A percentile compares a stretch with the other conserved stretches of the same genome.
Conservation (phyloP, 2,113 vertebrate genomes). For the Grallaria varia region DNA sequence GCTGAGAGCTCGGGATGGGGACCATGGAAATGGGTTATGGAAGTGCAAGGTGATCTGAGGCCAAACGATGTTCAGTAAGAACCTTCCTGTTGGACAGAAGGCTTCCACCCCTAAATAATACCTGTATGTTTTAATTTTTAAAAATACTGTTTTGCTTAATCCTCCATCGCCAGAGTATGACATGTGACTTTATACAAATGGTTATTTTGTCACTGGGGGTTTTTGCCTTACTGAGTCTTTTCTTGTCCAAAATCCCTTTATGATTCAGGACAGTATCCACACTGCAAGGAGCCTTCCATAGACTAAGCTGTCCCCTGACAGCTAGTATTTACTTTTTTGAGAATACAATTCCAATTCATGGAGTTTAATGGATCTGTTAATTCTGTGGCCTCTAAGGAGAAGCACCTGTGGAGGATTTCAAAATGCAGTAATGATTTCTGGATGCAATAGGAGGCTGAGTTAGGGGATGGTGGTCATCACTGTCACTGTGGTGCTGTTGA, state of each 20-base stretch:
- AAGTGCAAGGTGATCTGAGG: not conserved
- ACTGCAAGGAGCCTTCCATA: not conserved
- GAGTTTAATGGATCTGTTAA: not conserved
- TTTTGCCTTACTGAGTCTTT: not conserved
- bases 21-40: fast-evolving
- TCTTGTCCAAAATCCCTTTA: not conserved
- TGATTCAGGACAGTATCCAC: not conserved
- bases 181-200: not conserved
- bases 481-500: not conserved
- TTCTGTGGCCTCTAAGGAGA: not conserved
- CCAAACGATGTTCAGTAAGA: not conserved
- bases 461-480: fast-evolving
- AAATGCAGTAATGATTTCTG: not conserved
- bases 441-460: not conserved
- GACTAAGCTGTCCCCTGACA: not conserved
- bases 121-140: not conserved
- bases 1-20: not conserved
- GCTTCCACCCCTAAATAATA: not conserved
- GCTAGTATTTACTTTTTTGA: not conserved
- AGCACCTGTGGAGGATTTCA: not conserved
- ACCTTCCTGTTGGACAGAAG: not conserved
- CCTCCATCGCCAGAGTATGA: not conserved
- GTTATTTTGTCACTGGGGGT: not conserved
- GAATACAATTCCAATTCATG: not conserved
- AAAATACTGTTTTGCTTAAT: not conserved